Evolutionary conservation across 2,797 vertebrate species (phyloP), one percentile per base, ranked within the genome.

Genomic region (Sitta carolinensis): DNA sequence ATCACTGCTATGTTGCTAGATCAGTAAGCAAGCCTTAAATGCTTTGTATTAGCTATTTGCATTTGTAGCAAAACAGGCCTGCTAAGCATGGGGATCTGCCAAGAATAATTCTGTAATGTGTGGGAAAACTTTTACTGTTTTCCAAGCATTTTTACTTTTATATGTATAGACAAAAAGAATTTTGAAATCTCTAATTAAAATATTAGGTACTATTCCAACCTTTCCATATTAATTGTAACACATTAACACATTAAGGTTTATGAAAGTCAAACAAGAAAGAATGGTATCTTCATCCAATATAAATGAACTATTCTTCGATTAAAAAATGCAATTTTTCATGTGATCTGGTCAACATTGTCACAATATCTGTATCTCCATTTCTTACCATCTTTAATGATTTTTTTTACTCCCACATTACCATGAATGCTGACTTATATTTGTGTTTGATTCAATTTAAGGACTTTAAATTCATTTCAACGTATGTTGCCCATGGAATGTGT

Each of bases 381-480:
- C 58, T 68, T 79, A 7, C 2, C 2, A 22, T 13, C 16, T 78
- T 77, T 78, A 16, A 30, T 26, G 13, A 2, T 0, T 2, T 32
- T 77, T 73, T 77, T 45, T 13, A 1, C 10, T 62, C 8, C 4
- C 5, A 11, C 5, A 4, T 66, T 87, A 34, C 1, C 1, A 10
- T 42, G 40, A 78, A 50, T n/a, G 8, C 23, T 42, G n/a, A 38
- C 10, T 64, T 66, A 38, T 1, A 34, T 38, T 20, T 61, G 2
- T 55, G 13, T n/a, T 87, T 52, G 16, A 45, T 55, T 74, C 42
- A 27, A 30, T 84, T 69, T 51, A 55, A 86, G 18, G 32, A 2
- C 3, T 62, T 50, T 29, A 45, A 93, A 26, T 4, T 23, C 5
- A 38, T 72, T 67, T 63, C 43, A 16, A 11, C 11, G 25, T 45